Conservation (phyloP, 2,113 vertebrate genomes). For the Acanthochromis polyacanthus region DNA sequence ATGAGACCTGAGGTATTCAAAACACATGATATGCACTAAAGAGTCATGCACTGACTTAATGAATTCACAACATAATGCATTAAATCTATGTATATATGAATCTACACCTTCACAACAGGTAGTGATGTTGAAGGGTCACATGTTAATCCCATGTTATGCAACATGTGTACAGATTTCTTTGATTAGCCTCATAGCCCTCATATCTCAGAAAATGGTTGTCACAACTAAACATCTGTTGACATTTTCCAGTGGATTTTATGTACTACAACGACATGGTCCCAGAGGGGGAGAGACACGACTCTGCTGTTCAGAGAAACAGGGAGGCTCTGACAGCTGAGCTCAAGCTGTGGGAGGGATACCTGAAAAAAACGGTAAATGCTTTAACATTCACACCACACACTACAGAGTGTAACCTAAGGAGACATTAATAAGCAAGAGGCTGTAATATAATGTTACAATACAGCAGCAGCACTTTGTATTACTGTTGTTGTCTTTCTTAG, state of each 20-base stretch:
- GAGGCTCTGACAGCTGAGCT: slow-evolving; percentile 71
- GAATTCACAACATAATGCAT: neutral
- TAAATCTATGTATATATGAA: neutral
- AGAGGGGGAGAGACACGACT: slow-evolving; percentile 81
- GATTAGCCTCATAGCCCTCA: neutral
- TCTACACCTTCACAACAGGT: neutral
- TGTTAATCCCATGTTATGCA: slow-evolving; percentile 10
- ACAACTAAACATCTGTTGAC: neutral
- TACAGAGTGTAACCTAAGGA: too few species aligned
- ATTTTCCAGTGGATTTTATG: slow-evolving; percentile 56
- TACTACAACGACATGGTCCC: slow-evolving; percentile 75
- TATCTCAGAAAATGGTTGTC: neutral
- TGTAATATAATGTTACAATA: too few species aligned
- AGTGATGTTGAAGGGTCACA: neutral
- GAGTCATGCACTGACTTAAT: slow-evolving; percentile 21
- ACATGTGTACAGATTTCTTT: neutral
- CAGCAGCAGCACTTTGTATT: too few species aligned
- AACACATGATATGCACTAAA: slow-evolving; percentile 21
- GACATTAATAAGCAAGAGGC: too few species aligned
- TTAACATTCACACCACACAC: too few species aligned
- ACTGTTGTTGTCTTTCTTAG: too few species aligned
- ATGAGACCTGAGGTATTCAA: neutral
- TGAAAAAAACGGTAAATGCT: slow-evolving; percentile 67
- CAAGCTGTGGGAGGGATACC: slow-evolving; percentile 82
- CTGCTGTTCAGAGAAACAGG: slow-evolving; percentile 74